A percentile compares a stretch with the other conserved stretches of the same genome.
phyloP scores from a whole-genome alignment of 92 coral and sea anemone species.

The Epizoanthus scotinus region DNA sequence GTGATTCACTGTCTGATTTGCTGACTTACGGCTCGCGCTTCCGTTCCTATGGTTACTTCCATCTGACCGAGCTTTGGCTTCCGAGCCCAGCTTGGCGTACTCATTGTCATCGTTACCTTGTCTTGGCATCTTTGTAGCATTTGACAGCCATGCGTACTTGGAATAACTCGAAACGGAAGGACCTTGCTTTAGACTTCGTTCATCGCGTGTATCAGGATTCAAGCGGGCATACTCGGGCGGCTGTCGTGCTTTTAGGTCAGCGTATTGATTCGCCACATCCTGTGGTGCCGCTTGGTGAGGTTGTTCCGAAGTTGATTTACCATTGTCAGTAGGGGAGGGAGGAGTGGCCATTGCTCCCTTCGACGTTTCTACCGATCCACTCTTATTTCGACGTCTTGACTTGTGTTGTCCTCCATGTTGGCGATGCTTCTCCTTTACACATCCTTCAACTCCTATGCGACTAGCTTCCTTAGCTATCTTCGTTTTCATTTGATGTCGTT shows the following conservation, averaged over 20 bases:
- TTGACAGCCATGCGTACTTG: conserved; percentile 4
- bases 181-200: neutral
- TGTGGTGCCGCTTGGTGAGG: neutral
- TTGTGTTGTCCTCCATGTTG: neutral
- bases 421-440: neutral
- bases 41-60: neutral
- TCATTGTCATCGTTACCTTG: neutral
- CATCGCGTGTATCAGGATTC: conserved; percentile 7
- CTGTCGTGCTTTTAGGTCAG: neutral
- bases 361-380: neutral
- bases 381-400: neutral
- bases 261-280: neutral
- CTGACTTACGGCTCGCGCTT: too few species aligned
- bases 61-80: neutral
- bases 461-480: neutral
- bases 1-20: too few species aligned
- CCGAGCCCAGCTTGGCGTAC: neutral
- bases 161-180: neutral
- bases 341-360: neutral
- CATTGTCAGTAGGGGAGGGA: neutral
- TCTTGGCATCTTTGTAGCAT: neutral
- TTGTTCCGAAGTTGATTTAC: neutral
- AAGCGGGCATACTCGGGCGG: conserved; percentile 3
- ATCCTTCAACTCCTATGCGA: neutral
- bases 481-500: neutral